Evolutionary conservation across 2,888 invertebrate genomes (phyloP).

Genomic region (Sesia bembeciformis): DNA sequence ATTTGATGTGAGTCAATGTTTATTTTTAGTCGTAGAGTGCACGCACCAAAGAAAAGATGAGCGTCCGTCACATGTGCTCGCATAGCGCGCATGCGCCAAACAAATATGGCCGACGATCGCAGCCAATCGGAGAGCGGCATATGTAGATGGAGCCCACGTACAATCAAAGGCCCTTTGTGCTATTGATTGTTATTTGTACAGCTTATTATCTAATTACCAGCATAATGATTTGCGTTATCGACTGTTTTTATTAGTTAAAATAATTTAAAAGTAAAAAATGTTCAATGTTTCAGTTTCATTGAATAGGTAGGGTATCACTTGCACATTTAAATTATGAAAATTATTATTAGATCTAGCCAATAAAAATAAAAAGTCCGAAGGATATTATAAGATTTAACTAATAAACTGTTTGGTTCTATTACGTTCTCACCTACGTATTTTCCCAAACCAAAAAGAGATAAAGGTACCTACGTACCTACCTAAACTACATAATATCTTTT

Average conservation of each 20-base stretch:
- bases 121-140: slow-evolving; percentile 45
- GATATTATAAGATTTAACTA: neutral
- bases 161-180: slow-evolving; percentile 42
- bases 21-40: slow-evolving; percentile 17
- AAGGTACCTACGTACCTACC: too few species aligned
- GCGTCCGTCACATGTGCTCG: slow-evolving; percentile 39
- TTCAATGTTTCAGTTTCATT: neutral
- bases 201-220: slow-evolving; percentile 2
- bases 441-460: too few species aligned
- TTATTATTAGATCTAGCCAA: slow-evolving; percentile 1
- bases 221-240: too few species aligned
- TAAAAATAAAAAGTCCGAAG: slow-evolving; percentile 3
- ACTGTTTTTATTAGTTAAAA: neutral
- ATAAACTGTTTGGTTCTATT: slow-evolving; percentile 3
- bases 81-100: slow-evolving; percentile 56
- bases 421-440: too few species aligned
- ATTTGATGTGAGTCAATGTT: slow-evolving; percentile 24
- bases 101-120: slow-evolving; percentile 59
- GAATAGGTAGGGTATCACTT: neutral
- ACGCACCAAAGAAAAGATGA: slow-evolving; percentile 5
- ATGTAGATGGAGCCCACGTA: slow-evolving; percentile 36
- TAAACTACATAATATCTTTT: too few species aligned
- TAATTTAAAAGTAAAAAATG: neutral
- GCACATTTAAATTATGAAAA: neutral
- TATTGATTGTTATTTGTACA: slow-evolving; percentile 52